Evolutionary conservation across 2,797 vertebrate genomes (phyloP).

Genomic region (Prunella strophiata): DNA sequence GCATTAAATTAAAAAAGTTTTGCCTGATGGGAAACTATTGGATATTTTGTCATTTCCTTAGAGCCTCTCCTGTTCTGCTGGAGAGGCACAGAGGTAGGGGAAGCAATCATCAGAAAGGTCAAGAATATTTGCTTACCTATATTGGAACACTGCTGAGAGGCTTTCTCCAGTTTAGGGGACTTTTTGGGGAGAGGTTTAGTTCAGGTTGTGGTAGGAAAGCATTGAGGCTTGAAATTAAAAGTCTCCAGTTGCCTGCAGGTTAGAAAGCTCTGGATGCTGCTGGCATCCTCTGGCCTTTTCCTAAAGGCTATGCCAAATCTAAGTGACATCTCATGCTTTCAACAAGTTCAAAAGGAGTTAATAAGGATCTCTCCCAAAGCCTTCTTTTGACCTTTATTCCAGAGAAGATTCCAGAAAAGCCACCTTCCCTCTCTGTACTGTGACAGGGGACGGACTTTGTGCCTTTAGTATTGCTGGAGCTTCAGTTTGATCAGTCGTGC

Average conservation of each 20-base stretch:
- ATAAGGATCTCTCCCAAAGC: background rate
- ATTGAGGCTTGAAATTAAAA: conserved; percentile 41
- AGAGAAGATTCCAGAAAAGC: background rate
- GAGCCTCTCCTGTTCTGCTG: conserved; percentile 8
- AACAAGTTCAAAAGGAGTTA: background rate
- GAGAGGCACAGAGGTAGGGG: background rate
- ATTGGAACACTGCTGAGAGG: conserved; percentile 12
- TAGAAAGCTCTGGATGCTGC: background rate
- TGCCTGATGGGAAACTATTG: conserved; percentile 28
- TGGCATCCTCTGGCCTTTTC: background rate
- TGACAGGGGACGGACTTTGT: background rate
- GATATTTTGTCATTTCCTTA: conserved; percentile 63
- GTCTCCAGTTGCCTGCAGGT: background rate
- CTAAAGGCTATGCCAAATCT: background rate
- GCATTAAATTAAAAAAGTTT: conserved; percentile 68
- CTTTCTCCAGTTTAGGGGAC: background rate
- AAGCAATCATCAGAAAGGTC: conserved; percentile 68
- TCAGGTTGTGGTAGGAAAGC: background rate
- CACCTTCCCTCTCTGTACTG: background rate
- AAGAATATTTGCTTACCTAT: conserved; percentile 59
- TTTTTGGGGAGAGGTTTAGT: background rate
- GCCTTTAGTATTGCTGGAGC: background rate
- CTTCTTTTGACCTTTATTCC: background rate
- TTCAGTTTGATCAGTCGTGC: background rate
- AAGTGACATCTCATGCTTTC: background rate